Base-by-base conservation (phyloP, 92 coral and sea anemone genomes). In the Epizoanthus fatuus region DNA sequence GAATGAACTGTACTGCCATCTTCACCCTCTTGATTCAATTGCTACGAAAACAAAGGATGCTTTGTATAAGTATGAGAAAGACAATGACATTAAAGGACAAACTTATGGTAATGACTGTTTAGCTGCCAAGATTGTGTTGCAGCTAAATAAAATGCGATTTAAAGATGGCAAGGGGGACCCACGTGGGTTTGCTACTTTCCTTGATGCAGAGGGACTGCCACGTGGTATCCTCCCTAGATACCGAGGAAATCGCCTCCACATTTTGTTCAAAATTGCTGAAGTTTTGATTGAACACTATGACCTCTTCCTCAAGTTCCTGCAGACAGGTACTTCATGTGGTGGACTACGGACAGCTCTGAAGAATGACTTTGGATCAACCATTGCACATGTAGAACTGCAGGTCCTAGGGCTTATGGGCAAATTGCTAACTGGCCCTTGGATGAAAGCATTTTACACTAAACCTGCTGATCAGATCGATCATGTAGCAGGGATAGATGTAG, bases 1-100 rank as follows among this genome's bases (percentile, higher is more conserved):
- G 22, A 73, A 73, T 73, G 65, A 73, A 73, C 25, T 73, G 20
- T 32, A 73, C 65, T 73, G 80, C 20, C 80, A 73, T 42, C 80
- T 73, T 4, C 80, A 73, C 32, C 65, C 80, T 10, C 59, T 73
- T 13, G 80, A 73, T 55, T 32, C 19, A 11, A 40, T 42, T 4
- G 54, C 80, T 4, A 73, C 80, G 25, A 51, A 73, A 42, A 17
- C 80, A 8, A 73, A 7, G 59, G 39, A 47, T 29, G 65, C 58
- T 10, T 20, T 68, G 67, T 3, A 60, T n/a, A 60, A 17, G 8
- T n/a, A 35, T 69, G 42, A 69, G 40, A 69, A 69, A 69, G 42
- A 69, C 29, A 40, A 40, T 40, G 45, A 40, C 45, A 73, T 40
- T 12, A 73, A 55, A 11, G 80, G 64, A 8, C 3, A 73, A 16